A percentile compares a stretch with the other conserved stretches of the same genome.
phyloP scores from a whole-genome alignment of 2,113 vertebrate genomes.

The Cyanistes caeruleus region DNA sequence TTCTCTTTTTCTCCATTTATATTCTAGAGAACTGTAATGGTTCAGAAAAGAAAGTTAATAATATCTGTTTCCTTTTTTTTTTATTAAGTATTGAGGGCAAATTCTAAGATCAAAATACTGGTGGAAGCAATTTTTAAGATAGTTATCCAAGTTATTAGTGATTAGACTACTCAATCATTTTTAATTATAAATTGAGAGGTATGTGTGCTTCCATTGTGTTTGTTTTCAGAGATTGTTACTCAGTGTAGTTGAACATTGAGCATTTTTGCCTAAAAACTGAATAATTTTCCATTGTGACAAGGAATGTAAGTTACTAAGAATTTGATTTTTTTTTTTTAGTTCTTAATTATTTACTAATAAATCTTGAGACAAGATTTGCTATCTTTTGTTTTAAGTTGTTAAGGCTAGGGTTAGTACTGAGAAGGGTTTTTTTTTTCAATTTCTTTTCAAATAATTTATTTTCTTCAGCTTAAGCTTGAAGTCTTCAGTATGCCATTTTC shows the following conservation, averaged over 20 bases:
- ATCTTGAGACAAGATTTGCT: neutral
- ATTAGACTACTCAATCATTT: neutral
- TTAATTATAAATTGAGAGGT: neutral
- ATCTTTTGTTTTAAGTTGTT: neutral
- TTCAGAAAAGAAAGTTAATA: neutral
- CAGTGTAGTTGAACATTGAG: neutral
- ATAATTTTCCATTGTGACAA: neutral
- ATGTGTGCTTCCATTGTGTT: neutral
- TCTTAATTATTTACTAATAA: neutral
- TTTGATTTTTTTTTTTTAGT: neutral
- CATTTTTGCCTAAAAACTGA: neutral
- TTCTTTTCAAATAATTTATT: neutral
- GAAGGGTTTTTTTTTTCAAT: neutral
- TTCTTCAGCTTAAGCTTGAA: neutral
- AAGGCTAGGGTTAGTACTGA: neutral
- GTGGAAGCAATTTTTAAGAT: neutral
- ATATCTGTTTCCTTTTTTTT: neutral
- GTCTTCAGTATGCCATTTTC: neutral
- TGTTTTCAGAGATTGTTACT: neutral
- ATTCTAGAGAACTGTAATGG: neutral
- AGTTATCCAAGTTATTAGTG: neutral
- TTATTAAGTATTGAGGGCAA: neutral
- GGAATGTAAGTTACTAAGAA: neutral
- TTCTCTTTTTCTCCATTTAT: neutral
- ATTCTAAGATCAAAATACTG: neutral